Evolutionary conservation across 2,888 invertebrate species (phyloP), one percentile per base, ranked within the genome.

Genomic region (Allolobophora icterica): DNA sequence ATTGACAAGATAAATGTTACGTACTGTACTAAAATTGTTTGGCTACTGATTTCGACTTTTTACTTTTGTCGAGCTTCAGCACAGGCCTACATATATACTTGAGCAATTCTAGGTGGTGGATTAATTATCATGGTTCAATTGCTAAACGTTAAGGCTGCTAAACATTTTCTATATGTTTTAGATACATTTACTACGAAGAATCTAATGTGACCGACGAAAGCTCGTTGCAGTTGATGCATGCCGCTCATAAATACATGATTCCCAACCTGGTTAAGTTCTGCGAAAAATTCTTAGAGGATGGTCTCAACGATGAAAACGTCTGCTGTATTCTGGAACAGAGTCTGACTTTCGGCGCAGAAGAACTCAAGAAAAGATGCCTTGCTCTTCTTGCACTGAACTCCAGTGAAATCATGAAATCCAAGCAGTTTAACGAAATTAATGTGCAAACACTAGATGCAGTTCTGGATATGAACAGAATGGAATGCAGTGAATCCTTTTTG

Each of bases 201-300:
- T 45, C 45, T 1, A 45, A 13, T 45, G 45, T 45, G 45, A 45
- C 45, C 13, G 19, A 21, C 34, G 38, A 58, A 34, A 45, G 40
- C 33, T 2, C 52, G n/a, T 24, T 90, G n/a, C 34, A 24, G 24
- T 90, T 45, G 84, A 96, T 97, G 58, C 97, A 97, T 93, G 97
- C 97, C 2, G 97, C 97, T 35, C 97, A 97, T 94, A 97, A 97
- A 94, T 97, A 97, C 94, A 96, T 97, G 89, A 97, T 97, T 93
- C 96, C 96, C 17, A 97, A 96, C 38, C 96, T 97, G 90, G 97
- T 97, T 6, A 96, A 96, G 92, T 96, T 96, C 91, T 97, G 97
- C 94, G 96, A 97, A 40, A 96, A 96, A 58, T 97, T 96, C 91
- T 96, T 97, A 84, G 97, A 97, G 93, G 33, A 89, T 94, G 83